A percentile compares a stretch with the other conserved stretches of the same genome.
phyloP scores from a whole-genome alignment of 2,113 vertebrate genomes.

The Lamprotornis superbus region DNA sequence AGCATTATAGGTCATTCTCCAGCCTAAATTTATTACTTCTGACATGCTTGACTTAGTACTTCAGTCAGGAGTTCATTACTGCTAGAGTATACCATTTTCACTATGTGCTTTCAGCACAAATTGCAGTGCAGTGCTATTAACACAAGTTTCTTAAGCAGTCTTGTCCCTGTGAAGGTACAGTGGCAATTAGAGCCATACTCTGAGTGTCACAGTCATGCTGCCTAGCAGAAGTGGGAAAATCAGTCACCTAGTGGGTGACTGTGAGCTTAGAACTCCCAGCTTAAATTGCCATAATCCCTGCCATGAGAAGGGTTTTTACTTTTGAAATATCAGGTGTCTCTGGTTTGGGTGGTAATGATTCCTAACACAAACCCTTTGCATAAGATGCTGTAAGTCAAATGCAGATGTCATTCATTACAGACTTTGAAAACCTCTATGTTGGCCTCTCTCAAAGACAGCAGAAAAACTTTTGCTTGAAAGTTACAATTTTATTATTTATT shows the following conservation, averaged over 20 bases:
- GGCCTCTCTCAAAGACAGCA: background rate
- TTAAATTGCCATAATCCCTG: background rate
- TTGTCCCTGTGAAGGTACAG: background rate
- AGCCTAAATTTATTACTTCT: background rate
- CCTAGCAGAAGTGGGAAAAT: background rate
- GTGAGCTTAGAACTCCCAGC: background rate
- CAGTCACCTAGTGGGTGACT: background rate
- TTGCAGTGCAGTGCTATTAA: background rate
- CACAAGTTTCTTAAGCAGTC: background rate
- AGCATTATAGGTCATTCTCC: background rate
- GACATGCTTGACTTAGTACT: background rate
- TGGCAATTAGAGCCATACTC: background rate
- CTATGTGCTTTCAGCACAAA: background rate
- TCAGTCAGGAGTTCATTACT: background rate
- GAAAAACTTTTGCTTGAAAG: background rate
- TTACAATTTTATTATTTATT: background rate
- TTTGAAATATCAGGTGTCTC: background rate
- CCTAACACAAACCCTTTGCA: background rate
- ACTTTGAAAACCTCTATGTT: background rate
- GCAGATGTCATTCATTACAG: background rate
- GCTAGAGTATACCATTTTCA: background rate
- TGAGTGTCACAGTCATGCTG: background rate
- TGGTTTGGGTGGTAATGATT: background rate
- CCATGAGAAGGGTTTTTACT: background rate
- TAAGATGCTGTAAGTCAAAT: background rate